Conservation (phyloP, 2,888 invertebrate genomes). For the Mythimna vitellina region DNA sequence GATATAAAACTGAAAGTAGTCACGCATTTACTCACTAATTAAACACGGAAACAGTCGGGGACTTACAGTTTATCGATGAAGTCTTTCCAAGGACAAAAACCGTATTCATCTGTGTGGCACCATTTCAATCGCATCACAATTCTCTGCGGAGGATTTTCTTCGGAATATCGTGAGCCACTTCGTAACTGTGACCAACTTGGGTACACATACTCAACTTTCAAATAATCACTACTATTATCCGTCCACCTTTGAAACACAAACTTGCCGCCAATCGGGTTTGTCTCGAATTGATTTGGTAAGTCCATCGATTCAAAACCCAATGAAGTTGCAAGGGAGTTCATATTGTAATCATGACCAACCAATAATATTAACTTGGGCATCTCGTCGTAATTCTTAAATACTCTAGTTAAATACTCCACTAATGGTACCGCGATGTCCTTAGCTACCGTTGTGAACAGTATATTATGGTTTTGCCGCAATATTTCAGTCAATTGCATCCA, state of each 20-base stretch:
- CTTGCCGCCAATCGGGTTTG: constrained; percentile 55
- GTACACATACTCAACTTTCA: constrained; percentile 59
- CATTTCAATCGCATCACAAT: constrained; percentile 44
- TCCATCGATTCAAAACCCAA: constrained; percentile 39
- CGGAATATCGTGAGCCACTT: constrained; percentile 33
- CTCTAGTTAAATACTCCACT: constrained; percentile 30
- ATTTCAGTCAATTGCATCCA: constrained; percentile 55
- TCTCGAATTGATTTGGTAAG: constrained; percentile 56
- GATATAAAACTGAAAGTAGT: too few species aligned
- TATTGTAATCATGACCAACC: constrained; percentile 59
- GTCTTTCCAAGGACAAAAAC: constrained; percentile 53
- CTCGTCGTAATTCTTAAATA: constrained; percentile 42
- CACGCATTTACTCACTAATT: too few species aligned
- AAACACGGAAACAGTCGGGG: too few species aligned
- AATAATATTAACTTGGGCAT: constrained; percentile 50
- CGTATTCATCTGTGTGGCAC: constrained; percentile 46
- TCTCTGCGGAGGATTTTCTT: constrained; percentile 43
- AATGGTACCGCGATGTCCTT: constrained; percentile 46
- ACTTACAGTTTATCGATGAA: constrained; percentile 46
- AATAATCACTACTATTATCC: constrained; percentile 50
- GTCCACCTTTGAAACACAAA: constrained; percentile 60
- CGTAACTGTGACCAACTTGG: constrained; percentile 51
- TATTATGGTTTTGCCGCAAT: constrained; percentile 33
- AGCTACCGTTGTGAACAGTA: constrained; percentile 44
- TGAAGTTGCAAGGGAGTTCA: constrained; percentile 27